Evolutionary conservation across 2,888 invertebrate genomes (phyloP), one percentile per base, ranked within the genome.

Genomic region (Cryptocephalus primarius): DNA sequence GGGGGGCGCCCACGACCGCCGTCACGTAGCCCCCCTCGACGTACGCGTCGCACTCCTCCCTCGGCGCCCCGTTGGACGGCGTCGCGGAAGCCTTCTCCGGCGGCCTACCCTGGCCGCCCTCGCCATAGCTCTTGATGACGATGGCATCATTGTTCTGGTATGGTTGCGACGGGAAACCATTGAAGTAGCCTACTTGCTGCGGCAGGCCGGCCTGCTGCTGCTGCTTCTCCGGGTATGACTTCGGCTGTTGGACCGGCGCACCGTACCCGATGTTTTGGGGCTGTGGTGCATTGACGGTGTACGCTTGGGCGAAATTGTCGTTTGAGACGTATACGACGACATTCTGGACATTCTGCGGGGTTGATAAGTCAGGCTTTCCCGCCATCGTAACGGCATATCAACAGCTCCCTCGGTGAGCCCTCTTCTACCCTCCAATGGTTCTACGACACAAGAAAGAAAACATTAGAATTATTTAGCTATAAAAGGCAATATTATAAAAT

Each of bases 361-460:
- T 75, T 72, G 77, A 75, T 72, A 81, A 79, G 75, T 82, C 83
- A 82, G 83, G 80, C 82, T 83, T 82, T 77, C 80, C 80, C 74
- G 83, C 83, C 76, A 77, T 83, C 75, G 77, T 80, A 75, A 75
- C 76, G 77, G 75, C 79, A 79, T 82, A 82, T 82, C 81, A 82
- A 80, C 78, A 79, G 75, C 72, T 71, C 72, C 71, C 70, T 67
- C 68, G 63, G 68, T 72, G 36, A 36, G 36, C 68, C 66, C 61
- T 59, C 59, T 62, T 62, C 63, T 62, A 71, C 58, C 61, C 63
- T 62, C 62, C 65, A 66, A 60, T 58, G 55, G 62, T 57, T 61
- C 69, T 70, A 55, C 53, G 68, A 66, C 44, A 54, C 55, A 55
- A 46, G 53, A 48, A 49, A 46, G 13, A 39, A 39, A 40, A 32